phyloP scores from a whole-genome alignment of 2,797 vertebrate genomes.

The Lepus townsendii region DNA sequence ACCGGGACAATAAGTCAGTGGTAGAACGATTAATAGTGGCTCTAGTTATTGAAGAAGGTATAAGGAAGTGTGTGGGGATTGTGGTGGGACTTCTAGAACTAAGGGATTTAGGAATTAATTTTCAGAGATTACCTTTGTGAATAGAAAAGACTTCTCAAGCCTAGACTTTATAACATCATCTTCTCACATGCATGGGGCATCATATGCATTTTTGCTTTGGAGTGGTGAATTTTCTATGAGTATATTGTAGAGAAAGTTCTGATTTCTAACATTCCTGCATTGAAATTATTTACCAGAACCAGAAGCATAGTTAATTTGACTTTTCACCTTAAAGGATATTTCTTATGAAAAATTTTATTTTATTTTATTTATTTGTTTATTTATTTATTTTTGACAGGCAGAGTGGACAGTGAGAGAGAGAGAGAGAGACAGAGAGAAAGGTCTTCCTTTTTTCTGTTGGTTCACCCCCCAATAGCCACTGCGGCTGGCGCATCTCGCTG shows the following conservation, averaged over 20 bases:
- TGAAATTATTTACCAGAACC: not conserved
- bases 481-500: too few relatives aligned
- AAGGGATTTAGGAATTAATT: not conserved
- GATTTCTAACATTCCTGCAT: not conserved
- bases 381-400: too few relatives aligned
- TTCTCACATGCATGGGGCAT: not conserved
- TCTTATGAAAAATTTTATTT: not conserved
- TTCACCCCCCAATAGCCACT: too few relatives aligned
- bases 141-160: not conserved
- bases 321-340: not conserved
- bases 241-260: not conserved
- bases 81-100: not conserved
- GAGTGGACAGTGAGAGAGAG: too few relatives aligned
- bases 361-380: too few relatives aligned
- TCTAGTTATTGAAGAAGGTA: not conserved
- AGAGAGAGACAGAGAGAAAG: too few relatives aligned
- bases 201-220: not conserved
- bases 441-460: too few relatives aligned
- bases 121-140: not conserved
- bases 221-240: not conserved
- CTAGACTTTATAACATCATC: not conserved
- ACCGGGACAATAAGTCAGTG: not conserved
- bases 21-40: not conserved
- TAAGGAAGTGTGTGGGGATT: not conserved
- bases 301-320: slow-evolving; percentile 37